Percentiles rank a stretch among this genome's conserved stretches.
phyloP scores from a whole-genome alignment of 2,797 vertebrate species.

The Fratercula arctica region DNA sequence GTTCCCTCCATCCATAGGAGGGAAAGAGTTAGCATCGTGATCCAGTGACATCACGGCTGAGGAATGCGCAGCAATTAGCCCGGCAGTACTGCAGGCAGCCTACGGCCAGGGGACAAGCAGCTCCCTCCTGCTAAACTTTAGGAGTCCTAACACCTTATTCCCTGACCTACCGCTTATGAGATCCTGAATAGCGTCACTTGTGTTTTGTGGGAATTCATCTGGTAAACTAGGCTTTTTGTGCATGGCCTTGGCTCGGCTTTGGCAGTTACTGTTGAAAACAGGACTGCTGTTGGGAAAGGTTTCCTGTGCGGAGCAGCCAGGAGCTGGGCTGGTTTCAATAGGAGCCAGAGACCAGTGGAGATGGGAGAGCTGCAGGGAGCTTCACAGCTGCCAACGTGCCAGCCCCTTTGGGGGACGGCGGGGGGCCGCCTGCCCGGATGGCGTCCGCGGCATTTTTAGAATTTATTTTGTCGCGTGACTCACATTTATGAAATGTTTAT shows the following conservation, averaged over 20 bases:
- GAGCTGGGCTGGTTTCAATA: slow-evolving; percentile 35
- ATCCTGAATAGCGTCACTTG: slow-evolving; percentile 54
- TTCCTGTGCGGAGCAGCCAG: slow-evolving; percentile 9
- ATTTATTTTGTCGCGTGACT: background rate
- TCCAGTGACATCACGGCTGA: slow-evolving; percentile 66
- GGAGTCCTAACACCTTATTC: slow-evolving; percentile 61
- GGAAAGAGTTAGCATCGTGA: slow-evolving; percentile 50
- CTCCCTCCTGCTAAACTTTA: slow-evolving; percentile 60
- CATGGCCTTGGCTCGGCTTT: slow-evolving; percentile 10
- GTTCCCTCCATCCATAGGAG: slow-evolving; percentile 57
- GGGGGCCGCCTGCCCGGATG: background rate
- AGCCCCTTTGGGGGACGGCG: rapidly evolving
- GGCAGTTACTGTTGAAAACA: slow-evolving; percentile 11
- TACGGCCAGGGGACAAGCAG: slow-evolving; percentile 42
- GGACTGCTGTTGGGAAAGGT: slow-evolving; percentile 47
- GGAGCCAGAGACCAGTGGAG: background rate
- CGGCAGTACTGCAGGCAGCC: slow-evolving; percentile 63
- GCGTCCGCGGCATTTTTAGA: background rate
- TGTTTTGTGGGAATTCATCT: slow-evolving; percentile 52
- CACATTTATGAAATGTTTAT: background rate
- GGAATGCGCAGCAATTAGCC: slow-evolving; percentile 78
- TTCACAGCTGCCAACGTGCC: background rate
- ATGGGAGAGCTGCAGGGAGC: slow-evolving; percentile 12
- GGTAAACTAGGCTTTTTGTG: slow-evolving; percentile 57
- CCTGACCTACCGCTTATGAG: slow-evolving; percentile 58